These are phyloP conservation scores for Nezara viridula DNA, from an alignment of 2,888 invertebrate genomes.

Conservation along the genomic window DNA sequence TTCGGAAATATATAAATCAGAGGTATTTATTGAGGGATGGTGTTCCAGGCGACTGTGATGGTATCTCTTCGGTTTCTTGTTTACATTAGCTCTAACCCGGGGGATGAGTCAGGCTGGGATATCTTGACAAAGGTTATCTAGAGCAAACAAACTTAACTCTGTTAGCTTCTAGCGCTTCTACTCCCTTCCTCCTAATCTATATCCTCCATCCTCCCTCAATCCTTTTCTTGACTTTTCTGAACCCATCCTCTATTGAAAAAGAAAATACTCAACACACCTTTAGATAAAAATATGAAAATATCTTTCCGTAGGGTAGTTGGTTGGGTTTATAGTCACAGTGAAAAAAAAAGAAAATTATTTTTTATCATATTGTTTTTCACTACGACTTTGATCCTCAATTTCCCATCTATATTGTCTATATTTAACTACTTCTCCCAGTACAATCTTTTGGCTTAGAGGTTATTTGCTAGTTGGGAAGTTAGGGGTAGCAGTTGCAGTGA, in stretches of 20 bases:
- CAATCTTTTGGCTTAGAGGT: too few species aligned
- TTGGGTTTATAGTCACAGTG: too few species aligned
- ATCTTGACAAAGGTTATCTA: conserved; percentile 33
- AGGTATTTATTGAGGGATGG: conserved; percentile 8
- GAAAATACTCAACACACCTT: too few species aligned
- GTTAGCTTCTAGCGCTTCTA: conserved; percentile 14
- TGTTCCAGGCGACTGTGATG: not conserved
- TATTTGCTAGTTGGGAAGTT: too few species aligned
- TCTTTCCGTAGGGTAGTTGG: too few species aligned
- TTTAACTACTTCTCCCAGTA: too few species aligned
- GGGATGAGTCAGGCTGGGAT: not conserved
- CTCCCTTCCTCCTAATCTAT: not conserved
- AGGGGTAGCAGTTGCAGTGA: too few species aligned
- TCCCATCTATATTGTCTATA: too few species aligned
- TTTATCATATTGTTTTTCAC: too few species aligned
- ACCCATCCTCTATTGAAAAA: not conserved
- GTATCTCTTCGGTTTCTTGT: not conserved
- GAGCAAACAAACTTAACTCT: not conserved
- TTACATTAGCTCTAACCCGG: not conserved
- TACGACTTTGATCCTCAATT: too few species aligned
- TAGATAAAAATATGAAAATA: too few species aligned
- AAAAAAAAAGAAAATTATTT: too few species aligned
- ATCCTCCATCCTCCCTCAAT: not conserved
- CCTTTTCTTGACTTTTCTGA: not conserved
- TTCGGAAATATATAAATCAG: not conserved